Evolutionary conservation across 2,888 invertebrate genomes (phyloP), one percentile per base, ranked within the genome.

Genomic region (Linhomoeus sp.): DNA sequence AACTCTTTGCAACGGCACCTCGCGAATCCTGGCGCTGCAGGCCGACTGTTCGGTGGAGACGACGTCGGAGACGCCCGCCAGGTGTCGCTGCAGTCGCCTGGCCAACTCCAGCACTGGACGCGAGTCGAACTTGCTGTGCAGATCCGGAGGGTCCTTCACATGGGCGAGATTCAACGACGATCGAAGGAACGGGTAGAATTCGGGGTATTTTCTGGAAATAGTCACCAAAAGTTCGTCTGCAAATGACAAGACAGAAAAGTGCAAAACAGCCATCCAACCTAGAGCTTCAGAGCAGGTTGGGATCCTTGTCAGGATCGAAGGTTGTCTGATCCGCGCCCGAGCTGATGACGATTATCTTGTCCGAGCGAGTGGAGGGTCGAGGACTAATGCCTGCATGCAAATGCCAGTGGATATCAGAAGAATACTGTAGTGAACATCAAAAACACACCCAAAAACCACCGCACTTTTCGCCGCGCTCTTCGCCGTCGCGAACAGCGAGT

Each of bases 151-250:
- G 26, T 49, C 49, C 29, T 48, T 48, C 24, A 49, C 22, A 9
- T 37, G 36, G 3, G 43, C 23, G 9, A 49, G 36, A 25, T 47
- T 43, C 35, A 49, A 25, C 12, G 17, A 9, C 9, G n/a, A 23
- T 5, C 46, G 47, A 2, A 43, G 24, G 22, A 49, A 36, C 20
- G 49, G 49, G 35, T 47, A 49, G 33, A 49, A 49, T 3, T 20
- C n/a, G 20, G 22, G 49, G 49, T 37, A 49, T 49, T 3, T 43
- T 26, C 49, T 49, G 20, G 35, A 49, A 37, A 3, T 3, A 42
- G 22, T 19, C 22, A 15, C 9, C 9, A n/a, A 9, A 14, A 22
- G 19, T 9, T 9, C 17, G 9, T 9, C 20, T n/a, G 20, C n/a
- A n/a, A n/a, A n/a, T n/a, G 12, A 29, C 29, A 29, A 5, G 29